Base-by-base conservation (phyloP, 2,888 invertebrate species). In the Caenorhabditis doughertyi region DNA sequence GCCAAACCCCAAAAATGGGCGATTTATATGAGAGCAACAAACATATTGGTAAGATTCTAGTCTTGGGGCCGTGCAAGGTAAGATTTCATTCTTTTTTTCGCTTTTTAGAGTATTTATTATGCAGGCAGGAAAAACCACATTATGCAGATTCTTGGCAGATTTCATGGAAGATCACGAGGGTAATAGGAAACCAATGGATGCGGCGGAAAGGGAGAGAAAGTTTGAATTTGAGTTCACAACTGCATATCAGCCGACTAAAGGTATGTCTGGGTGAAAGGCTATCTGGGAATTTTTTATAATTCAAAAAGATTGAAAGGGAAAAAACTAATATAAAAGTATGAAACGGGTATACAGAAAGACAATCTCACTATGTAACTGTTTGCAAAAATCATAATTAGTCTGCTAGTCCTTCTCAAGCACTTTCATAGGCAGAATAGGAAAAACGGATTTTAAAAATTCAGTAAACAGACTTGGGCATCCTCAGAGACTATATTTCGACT, bases 1-100 rank as follows among this genome's bases (percentile, higher is more conserved):
- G n/a, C n/a, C n/a, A n/a, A n/a, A n/a, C n/a, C n/a, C 3, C 13
- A 1, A 11, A 11, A 42, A 73, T 35, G 13, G 42, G 35, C 2
- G 29, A 56, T 44, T 27, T 80, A 32, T 21, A 18, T 2, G 71
- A n/a, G n/a, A n/a, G 64, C 11, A 56, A 74, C 11, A 62, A 49
- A n/a, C 21, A 32, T n/a, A 25, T 51, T 4, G 76, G 67, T 3
- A 81, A 74, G 27, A 88, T 89, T 42, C 68, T 88, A 51, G 71
- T 89, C 18, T 42, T 89, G 13, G 89, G 89, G 8, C 89, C 89
- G n/a, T 60, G 79, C 1, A 86, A 84, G 55, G 89, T 88, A 32
- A 80, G 62, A 81, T 56, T 42, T 32, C 16, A 29, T 21, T 25
- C 3, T 32, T 29, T 7, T 44, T 68, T 23, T 21, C 4, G 25